phyloP scores from a whole-genome alignment of 1,140 invertebrate genomes.

The Sycophaga agraensis region DNA sequence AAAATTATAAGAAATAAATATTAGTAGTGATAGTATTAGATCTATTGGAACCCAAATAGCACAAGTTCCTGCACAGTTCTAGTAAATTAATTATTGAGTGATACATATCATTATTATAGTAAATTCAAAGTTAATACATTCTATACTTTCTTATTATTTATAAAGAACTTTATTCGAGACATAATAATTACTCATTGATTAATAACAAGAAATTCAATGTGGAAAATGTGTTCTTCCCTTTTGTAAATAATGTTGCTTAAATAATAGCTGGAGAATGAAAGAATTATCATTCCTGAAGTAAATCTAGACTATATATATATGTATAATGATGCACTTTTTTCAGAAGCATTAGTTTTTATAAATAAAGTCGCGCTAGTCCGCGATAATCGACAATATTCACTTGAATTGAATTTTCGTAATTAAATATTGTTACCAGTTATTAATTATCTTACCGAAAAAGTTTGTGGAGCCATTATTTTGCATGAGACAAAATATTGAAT shows the following conservation, averaged over 20 bases:
- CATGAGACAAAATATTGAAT: neutral
- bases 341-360: conserved; percentile 25
- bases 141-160: conserved; percentile 18
- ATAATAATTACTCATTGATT: conserved; percentile 15
- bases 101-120: conserved; percentile 30
- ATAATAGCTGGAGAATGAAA: conserved; percentile 17
- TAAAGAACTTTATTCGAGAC: conserved; percentile 3
- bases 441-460: conserved; percentile 4
- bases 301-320: conserved; percentile 15
- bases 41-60: conserved; percentile 17
- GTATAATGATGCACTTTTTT: conserved; percentile 17
- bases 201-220: conserved; percentile 20
- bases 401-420: conserved; percentile 27
- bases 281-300: conserved; percentile 27
- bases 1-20: neutral
- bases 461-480: conserved; percentile 10
- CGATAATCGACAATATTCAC: conserved; percentile 22
- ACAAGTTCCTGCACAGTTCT: conserved; percentile 24
- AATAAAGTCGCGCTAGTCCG: conserved; percentile 10
- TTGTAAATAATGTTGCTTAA: conserved; percentile 24
- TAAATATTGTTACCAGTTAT: conserved; percentile 16
- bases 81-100: conserved; percentile 19
- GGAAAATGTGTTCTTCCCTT: conserved; percentile 24
- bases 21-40: conserved; percentile 11
- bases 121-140: conserved; percentile 25